Evolutionary conservation across 2,888 invertebrate species (phyloP), one percentile per base, ranked within the genome.

Genomic region (Temnothorax ravouxi): DNA sequence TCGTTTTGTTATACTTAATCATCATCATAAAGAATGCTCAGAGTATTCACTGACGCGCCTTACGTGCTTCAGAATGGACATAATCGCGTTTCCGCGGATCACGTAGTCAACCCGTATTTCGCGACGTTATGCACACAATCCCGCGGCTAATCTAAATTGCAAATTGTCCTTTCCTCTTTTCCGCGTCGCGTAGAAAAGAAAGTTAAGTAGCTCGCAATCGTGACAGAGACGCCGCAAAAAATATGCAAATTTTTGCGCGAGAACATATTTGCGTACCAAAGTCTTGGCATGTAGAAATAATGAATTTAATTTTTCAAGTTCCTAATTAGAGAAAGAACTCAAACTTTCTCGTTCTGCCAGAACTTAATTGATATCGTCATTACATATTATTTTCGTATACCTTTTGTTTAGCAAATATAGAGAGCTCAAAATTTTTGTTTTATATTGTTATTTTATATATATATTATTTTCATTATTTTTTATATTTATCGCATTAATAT

Each of bases 71-170:
- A 59, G 8, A 67, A 84, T 80, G 66, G 38, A 64, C 80, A 79
- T 34, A 34, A 34, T 29, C 18, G 6, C 15, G 52, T 25, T 25
- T 18, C 21, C 13, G 41, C n/a, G 38, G 25, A 2, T 54, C 25
- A 62, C 34, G 38, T 59, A 41, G 8, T 21, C 38, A 71, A 41
- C 44, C 81, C 50, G 29, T 61, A 61, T 67, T 41, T 81, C 67
- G 47, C 67, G 21, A 50, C 38, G 54, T 18, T 38, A 25, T 66
- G 62, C 34, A 47, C 56, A 59, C 56, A 59, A 67, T 66, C 81
- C 38, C 38, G 44, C 56, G 59, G 54, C 41, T 54, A 56, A 84
- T 84, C 34, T 81, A 59, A 81, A 82, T 69, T 81, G 80, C 61
- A 82, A 84, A 84, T 71, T 59, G 21, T 9, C 34, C 50, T 47